Base-by-base conservation (phyloP, 2,797 vertebrate genomes). In the Caiman crocodilus region DNA sequence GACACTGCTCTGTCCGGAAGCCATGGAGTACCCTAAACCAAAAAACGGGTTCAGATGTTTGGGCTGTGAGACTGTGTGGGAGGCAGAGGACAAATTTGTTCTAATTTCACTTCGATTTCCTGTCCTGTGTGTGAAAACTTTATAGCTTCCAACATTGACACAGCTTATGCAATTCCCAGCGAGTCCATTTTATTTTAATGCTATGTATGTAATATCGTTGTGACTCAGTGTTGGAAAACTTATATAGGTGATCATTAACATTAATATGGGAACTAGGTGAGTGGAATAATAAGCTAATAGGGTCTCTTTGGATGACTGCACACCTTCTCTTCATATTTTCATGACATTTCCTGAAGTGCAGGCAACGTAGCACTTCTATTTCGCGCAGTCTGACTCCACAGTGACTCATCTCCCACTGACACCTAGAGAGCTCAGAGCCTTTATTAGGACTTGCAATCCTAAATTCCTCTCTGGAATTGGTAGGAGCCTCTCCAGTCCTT, bases 61-160 rank as follows among this genome's bases (percentile, higher is more conserved):
- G 78, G 64, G 76, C 50, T 79, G 64, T 86, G 76, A 88, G 76
- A n/a, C 89, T 81, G 64, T 92, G 78, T 86, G n/a, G 86, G 76
- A 67, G 60, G 35, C 59, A 71, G 30, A 75, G 91, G 87, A 92
- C 35, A 93, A 23, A 85, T 55, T 85, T 76, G 16, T 90, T 96
- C 92, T 26, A 77, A 71, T 85, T 93, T 50, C 57, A 57, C 16
- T 87, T 88, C 1, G 3, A 17, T 94, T 93, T 85, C 61, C 81
- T 89, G 65, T 81, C 78, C 79, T 50, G 42, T 42, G 9, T 8
- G 9, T 50, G 9, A 50, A 50, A 50, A 50, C 42, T 50, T 50
- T 50, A 50, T 50, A 50, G 10, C 42, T 50, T 50, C 42, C 42
- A 50, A 50, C 42, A 50, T 50, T 50, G 42, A 50, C 42, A 50